Percentiles rank a stretch among this genome's conserved stretches.
These are phyloP conservation scores for Trichonephila clavata DNA, from an alignment of 1,140 invertebrate genomes.

Conservation along the genomic window DNA sequence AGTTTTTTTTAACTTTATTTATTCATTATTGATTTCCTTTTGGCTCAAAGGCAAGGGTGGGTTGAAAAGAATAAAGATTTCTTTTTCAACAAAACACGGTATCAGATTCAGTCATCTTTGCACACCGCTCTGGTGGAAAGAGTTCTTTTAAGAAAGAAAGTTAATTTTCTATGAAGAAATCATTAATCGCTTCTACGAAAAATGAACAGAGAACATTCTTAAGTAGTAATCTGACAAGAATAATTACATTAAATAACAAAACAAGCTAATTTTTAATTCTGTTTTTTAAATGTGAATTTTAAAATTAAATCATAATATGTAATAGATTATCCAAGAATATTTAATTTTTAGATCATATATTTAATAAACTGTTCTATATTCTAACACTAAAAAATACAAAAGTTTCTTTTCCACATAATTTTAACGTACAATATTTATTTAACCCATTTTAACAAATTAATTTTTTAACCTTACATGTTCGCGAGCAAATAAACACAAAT, in stretches of 20 bases:
- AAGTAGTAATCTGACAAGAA: neutral
- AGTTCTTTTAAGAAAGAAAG: neutral
- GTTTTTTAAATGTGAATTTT: too few relatives aligned
- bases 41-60: neutral
- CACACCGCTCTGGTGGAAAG: neutral
- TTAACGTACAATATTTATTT: too few relatives aligned
- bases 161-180: constrained; percentile 15
- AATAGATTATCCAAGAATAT: too few relatives aligned
- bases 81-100: neutral
- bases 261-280: too few relatives aligned
- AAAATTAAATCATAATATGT: too few relatives aligned
- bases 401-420: too few relatives aligned
- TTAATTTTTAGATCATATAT: too few relatives aligned
- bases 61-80: constrained; percentile 41
- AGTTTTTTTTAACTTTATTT: constrained; percentile 37
- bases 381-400: too few relatives aligned
- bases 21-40: constrained; percentile 71
- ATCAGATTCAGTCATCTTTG: constrained; percentile 25
- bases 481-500: too few relatives aligned
- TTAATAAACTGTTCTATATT: too few relatives aligned
- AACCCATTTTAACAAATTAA: too few relatives aligned
- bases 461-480: too few relatives aligned
- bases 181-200: neutral
- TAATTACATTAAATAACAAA: neutral
- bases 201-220: neutral